Evolutionary conservation across 2,113 vertebrate species (phyloP).

Genomic region (Boulengeromyrus knoepffleri): DNA sequence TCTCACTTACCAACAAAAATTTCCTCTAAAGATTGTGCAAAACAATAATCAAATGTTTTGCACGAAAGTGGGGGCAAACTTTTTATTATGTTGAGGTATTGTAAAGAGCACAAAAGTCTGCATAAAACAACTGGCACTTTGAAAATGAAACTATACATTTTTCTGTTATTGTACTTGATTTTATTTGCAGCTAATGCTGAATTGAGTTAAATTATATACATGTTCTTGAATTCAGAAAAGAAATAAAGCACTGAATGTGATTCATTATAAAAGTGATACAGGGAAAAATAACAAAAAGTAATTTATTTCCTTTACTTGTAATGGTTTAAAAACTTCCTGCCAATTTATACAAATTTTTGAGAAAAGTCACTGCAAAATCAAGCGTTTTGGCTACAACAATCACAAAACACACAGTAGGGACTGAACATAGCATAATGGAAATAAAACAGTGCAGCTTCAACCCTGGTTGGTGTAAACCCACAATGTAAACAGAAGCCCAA

Average conservation of each 20-base stretch:
- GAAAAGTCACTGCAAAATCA: neutral
- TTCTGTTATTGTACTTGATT: neutral
- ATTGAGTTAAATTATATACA: neutral
- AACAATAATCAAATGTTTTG: neutral
- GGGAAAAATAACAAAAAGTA: neutral
- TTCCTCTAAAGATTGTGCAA: neutral
- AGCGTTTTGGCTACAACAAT: neutral
- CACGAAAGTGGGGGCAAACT: neutral
- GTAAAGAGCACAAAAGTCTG: neutral
- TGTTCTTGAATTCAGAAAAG: neutral
- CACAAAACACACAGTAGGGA: neutral
- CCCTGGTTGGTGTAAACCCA: neutral
- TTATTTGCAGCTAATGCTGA: neutral
- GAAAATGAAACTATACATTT: neutral
- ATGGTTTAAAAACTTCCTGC: neutral
- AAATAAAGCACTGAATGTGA: neutral
- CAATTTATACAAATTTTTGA: neutral
- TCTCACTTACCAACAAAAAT: neutral
- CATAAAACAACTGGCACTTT: neutral
- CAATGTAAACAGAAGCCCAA: neutral
- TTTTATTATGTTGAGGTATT: neutral
- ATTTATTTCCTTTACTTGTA: neutral
- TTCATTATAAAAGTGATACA: neutral
- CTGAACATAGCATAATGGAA: neutral
- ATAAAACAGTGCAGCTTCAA: neutral